phyloP scores from a whole-genome alignment of 1,140 invertebrate species.

The Fopius arisanus region DNA sequence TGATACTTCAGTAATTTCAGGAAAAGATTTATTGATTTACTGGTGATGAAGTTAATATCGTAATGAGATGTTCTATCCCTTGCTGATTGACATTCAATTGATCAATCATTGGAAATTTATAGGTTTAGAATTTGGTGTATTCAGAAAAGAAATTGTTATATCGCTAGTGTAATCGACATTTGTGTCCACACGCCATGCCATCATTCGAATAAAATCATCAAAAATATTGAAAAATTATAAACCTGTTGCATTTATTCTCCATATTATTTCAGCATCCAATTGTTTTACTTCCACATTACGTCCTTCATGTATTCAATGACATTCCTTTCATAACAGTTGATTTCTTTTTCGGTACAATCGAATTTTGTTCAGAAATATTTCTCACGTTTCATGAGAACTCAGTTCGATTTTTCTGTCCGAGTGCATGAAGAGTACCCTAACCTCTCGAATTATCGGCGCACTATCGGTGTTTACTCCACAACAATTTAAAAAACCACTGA shows the following conservation, averaged over 20 bases:
- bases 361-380: background rate
- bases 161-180: constrained; percentile 15
- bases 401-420: background rate
- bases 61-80: background rate
- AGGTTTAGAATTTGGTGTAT: constrained; percentile 1
- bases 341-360: background rate
- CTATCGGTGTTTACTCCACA: background rate
- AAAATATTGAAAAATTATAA: background rate
- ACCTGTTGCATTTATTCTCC: background rate
- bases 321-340: no score
- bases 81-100: background rate
- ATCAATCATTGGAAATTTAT: background rate
- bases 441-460: background rate
- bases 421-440: background rate
- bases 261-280: background rate
- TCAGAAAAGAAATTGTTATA: background rate
- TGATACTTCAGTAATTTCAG: background rate
- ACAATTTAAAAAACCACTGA: background rate
- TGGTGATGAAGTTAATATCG: background rate
- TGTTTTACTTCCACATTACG: no score
- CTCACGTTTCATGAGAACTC: background rate
- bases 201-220: constrained; percentile 22
- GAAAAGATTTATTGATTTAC: background rate
- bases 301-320: no score
- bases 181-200: constrained; percentile 18